Evolutionary conservation across 1,140 invertebrate species (phyloP), one percentile per base, ranked within the genome.

Genomic region (Sitodiplosis mosellana): DNA sequence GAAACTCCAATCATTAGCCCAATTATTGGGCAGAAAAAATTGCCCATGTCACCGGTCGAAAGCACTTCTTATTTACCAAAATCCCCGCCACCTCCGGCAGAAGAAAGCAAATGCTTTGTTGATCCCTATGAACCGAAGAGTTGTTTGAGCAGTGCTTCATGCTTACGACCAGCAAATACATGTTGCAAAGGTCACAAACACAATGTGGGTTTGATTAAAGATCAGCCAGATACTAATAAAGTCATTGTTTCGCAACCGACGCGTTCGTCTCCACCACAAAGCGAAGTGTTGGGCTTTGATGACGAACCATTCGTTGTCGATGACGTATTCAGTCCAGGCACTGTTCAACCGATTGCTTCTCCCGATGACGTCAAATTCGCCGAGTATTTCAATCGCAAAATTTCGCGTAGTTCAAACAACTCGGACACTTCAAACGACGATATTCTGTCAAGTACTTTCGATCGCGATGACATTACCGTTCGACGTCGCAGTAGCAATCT

Each of bases 331-430:
- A 71, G 73, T 53, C 66, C 61, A 5, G 71, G 71, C 20, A 72
- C 69, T 22, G 62, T 64, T 8, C 73, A 74, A 52, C 71, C 64
- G 12, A 61, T 72, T 36, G 51, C 71, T 2, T 74, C 73, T 0
- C 72, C 73, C 11, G 72, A 75, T 57, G 68, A 68, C 52, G 46
- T 33, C 15, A 46, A 48, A 17, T 49, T 51, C 8, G 50, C 43
- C 1, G 55, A 56, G 1, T 59, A 58, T 44, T 55, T 69, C 8
- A 18, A 18, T 12, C 66, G 69, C 6, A 76, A 75, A 53, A 67
- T 71, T 48, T 78, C 75, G 0, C 70, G 71, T 18, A 75, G 75
- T 37, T 79, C 77, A 0, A 74, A 75, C 54, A 75, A 75, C 55
- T 75, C 73, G 2, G 73, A 75, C 51, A 75, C 73, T 1, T 74